phyloP scores from a whole-genome alignment of 2,797 vertebrate species.

The Centroberyx gerrardi region DNA sequence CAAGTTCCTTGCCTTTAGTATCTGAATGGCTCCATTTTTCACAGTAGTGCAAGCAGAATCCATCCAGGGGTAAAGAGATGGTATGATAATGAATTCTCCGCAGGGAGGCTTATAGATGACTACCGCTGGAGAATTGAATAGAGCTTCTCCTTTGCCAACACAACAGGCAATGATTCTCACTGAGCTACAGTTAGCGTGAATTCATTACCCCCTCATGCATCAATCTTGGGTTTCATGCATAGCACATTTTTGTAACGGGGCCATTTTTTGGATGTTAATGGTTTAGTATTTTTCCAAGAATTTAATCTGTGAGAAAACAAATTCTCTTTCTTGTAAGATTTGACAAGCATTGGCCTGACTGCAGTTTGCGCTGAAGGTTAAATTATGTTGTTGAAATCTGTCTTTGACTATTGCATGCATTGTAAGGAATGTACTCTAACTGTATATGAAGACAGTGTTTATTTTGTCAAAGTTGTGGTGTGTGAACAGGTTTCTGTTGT shows the following conservation, averaged over 20 bases:
- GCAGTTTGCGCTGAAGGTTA: background rate
- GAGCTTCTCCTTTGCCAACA: background rate
- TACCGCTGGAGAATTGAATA: constrained; percentile 7
- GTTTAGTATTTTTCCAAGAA: too few species aligned
- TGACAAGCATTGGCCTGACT: background rate
- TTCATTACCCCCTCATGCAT: background rate
- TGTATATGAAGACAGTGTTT: too few species aligned
- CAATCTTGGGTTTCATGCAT: background rate
- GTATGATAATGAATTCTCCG: constrained; percentile 17
- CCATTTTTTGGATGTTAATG: background rate
- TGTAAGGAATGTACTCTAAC: background rate
- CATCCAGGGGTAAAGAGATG: background rate
- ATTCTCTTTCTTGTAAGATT: background rate
- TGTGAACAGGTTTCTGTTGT: background rate
- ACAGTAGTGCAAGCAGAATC: background rate
- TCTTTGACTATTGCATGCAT: background rate
- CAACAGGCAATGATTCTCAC: constrained; percentile 17
- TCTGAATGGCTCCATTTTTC: constrained; percentile 15
- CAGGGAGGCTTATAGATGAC: constrained; percentile 20
- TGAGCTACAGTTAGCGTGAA: background rate
- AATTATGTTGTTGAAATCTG: background rate
- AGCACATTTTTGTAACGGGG: background rate
- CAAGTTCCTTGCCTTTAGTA: constrained; percentile 4
- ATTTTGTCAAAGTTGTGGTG: background rate
- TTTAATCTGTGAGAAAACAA: too few species aligned